These are phyloP conservation scores for Lacerta agilis DNA, from an alignment of 2,797 vertebrate species.

Conservation along the genomic window DNA sequence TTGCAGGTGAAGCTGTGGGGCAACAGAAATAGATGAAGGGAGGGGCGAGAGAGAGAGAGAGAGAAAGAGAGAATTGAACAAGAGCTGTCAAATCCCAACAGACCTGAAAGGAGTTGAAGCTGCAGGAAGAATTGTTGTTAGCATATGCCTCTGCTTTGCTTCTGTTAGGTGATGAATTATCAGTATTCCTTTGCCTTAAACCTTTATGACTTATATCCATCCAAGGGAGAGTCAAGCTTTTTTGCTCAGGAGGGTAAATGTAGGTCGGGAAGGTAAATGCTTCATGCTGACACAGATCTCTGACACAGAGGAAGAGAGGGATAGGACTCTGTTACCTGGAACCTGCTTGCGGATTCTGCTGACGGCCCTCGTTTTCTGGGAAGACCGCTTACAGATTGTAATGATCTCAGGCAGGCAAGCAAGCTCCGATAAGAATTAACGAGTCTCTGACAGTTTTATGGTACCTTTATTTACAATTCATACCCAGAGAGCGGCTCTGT, in stretches of 20 bases:
- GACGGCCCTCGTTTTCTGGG: slow-evolving; percentile 60
- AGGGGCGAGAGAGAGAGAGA: background rate
- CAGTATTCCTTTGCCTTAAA: slow-evolving; percentile 55
- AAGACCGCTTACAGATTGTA: background rate
- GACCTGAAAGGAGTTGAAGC: background rate
- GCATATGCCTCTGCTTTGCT: background rate
- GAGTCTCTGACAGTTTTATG: no score
- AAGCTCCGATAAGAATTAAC: no score
- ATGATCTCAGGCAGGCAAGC: no score
- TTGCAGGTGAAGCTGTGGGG: background rate
- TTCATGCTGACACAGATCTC: background rate
- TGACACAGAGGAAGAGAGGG: slow-evolving; percentile 65
- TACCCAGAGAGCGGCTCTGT: no score
- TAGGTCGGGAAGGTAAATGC: slow-evolving; percentile 54
- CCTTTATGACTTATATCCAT: slow-evolving; percentile 55
- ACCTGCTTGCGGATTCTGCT: slow-evolving; percentile 64
- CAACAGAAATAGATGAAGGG: background rate
- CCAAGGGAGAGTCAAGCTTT: slow-evolving; percentile 45
- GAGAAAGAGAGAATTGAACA: background rate
- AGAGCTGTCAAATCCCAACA: background rate
- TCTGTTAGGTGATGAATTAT: slow-evolving; percentile 19
- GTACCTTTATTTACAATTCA: no score
- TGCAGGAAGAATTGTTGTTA: slow-evolving; percentile 26
- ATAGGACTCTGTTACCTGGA: slow-evolving; percentile 60
- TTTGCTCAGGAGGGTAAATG: slow-evolving; percentile 61